Conservation (phyloP, 2,113 vertebrate species). For the Gymnogyps californianus region DNA sequence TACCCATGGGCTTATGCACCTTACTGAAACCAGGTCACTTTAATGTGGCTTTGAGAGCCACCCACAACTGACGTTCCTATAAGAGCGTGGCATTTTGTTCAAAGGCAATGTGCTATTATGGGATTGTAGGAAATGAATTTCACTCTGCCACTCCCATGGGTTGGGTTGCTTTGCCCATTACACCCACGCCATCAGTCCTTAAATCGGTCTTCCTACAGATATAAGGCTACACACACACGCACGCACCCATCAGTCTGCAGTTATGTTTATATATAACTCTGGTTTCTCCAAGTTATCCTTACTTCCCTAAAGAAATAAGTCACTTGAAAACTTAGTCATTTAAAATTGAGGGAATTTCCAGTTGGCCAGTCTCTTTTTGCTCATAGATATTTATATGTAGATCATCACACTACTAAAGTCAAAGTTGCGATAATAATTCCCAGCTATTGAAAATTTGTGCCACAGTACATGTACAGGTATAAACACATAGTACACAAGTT, state of each 20-base stretch:
- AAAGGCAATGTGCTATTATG: constrained; percentile 28
- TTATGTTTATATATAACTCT: not conserved
- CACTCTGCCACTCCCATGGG: constrained; percentile 33
- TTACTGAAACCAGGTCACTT: constrained; percentile 54
- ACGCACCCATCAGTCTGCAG: not conserved
- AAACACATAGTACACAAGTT: not conserved
- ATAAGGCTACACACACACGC: not conserved
- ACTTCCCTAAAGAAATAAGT: not conserved
- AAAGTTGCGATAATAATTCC: not conserved
- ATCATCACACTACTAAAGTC: not conserved
- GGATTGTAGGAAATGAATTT: constrained; percentile 49
- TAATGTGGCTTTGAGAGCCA: constrained; percentile 37
- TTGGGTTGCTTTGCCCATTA: not conserved
- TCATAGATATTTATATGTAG: not conserved
- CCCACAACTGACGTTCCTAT: not conserved
- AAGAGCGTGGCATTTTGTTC: not conserved
- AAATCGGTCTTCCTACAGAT: not conserved
- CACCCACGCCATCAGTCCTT: not conserved
- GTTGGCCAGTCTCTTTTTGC: not conserved
- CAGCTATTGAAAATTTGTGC: not conserved
- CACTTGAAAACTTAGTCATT: not conserved
- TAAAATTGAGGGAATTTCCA: not conserved
- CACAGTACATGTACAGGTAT: not conserved
- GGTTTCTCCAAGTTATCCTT: not conserved
- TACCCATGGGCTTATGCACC: not conserved